Conservation (phyloP, 2,888 invertebrate species). For the Linnaemya vulpina region DNA sequence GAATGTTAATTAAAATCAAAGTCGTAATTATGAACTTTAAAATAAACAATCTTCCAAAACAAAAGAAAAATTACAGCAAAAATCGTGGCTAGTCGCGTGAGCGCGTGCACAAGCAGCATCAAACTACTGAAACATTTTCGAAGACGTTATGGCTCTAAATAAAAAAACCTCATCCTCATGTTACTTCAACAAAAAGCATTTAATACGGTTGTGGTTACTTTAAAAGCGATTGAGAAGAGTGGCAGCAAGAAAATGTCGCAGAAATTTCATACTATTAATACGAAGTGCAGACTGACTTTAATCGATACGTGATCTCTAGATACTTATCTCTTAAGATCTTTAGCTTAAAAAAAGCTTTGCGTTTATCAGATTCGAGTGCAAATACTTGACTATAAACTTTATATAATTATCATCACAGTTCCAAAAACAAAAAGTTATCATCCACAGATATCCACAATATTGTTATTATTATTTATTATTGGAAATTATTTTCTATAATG, state of each 20-base stretch:
- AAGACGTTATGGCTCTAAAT: slow-evolving; percentile 47
- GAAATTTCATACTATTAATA: background rate
- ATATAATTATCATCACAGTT: slow-evolving; percentile 52
- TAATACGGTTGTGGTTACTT: slow-evolving; percentile 22
- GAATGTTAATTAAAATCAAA: slow-evolving; percentile 63
- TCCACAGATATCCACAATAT: background rate
- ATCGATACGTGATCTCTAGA: slow-evolving; percentile 75
- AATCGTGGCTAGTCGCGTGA: slow-evolving; percentile 71
- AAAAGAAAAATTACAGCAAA: slow-evolving; percentile 42
- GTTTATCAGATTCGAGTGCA: slow-evolving; percentile 50
- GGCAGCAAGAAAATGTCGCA: slow-evolving; percentile 30
- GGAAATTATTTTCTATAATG: slow-evolving; percentile 57
- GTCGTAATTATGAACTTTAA: slow-evolving; percentile 16
- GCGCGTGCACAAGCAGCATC: slow-evolving; percentile 74
- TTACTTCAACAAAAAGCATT: slow-evolving; percentile 13
- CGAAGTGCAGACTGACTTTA: slow-evolving; percentile 51
- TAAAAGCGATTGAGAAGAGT: slow-evolving; percentile 35
- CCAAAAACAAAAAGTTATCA: background rate
- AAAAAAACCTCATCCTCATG: slow-evolving; percentile 24
- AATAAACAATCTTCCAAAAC: slow-evolving; percentile 41
- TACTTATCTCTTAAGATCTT: slow-evolving; percentile 74
- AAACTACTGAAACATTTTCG: slow-evolving; percentile 16
- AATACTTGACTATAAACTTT: slow-evolving; percentile 42
- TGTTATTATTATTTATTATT: slow-evolving; percentile 35
- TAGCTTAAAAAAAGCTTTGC: slow-evolving; percentile 36